These are phyloP conservation scores for Drosophila picticornis DNA, from an alignment of 2,888 invertebrate species.

Conservation along the genomic window DNA sequence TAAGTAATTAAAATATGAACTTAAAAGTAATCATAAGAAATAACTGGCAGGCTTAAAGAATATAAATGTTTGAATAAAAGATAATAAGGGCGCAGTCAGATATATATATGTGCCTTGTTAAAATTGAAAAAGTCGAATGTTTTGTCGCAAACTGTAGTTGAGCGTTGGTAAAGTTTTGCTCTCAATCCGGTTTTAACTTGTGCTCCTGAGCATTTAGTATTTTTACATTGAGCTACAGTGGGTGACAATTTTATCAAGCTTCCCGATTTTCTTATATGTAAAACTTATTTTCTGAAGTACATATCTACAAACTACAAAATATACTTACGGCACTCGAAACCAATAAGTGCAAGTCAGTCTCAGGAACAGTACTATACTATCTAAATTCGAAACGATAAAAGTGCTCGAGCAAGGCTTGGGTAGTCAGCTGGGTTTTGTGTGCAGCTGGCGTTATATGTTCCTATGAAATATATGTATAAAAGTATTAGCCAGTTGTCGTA, in stretches of 20 bases:
- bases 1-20: neutral
- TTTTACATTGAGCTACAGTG: neutral
- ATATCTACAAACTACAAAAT: neutral
- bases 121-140: neutral
- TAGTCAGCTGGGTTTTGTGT: constrained; percentile 24
- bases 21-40: neutral
- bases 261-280: neutral
- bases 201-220: neutral
- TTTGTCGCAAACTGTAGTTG: neutral
- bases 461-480: constrained; percentile 30
- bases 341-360: constrained; percentile 4
- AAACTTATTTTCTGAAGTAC: neutral
- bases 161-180: neutral
- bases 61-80: neutral
- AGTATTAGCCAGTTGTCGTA: constrained; percentile 41
- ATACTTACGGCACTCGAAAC: neutral
- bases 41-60: neutral
- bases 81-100: neutral
- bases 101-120: neutral
- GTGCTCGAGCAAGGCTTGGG: constrained; percentile 29
- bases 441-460: constrained; percentile 36
- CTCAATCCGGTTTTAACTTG: neutral
- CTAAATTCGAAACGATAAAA: neutral
- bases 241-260: neutral
- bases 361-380: constrained; percentile 2